A percentile compares a stretch with the other conserved stretches of the same genome.
Conservation (phyloP, 2,888 invertebrate species). For the Blastobasis adustella region DNA sequence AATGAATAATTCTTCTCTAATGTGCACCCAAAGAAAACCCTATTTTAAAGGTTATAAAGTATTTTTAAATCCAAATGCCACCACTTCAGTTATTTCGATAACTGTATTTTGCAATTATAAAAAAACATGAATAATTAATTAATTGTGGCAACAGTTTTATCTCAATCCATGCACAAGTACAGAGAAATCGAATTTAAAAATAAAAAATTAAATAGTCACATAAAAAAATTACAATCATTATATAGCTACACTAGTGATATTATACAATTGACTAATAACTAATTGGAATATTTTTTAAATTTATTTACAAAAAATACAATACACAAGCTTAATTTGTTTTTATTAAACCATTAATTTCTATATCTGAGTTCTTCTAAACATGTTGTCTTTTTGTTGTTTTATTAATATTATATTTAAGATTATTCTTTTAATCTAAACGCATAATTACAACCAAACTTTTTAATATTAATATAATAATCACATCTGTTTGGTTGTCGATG, state of each 20-base stretch:
- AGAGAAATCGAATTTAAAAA: background rate
- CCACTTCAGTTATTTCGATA: too few species aligned
- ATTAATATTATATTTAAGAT: slow-evolving; percentile 3
- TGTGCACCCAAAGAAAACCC: too few species aligned
- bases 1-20: too few species aligned
- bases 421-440: background rate
- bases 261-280: slow-evolving; percentile 64
- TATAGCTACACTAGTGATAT: slow-evolving; percentile 50
- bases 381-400: slow-evolving; percentile 28
- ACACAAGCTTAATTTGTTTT: slow-evolving; percentile 38
- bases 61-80: too few species aligned
- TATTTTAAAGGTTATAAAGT: too few species aligned
- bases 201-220: slow-evolving; percentile 38
- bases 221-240: slow-evolving; percentile 34
- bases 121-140: too few species aligned
- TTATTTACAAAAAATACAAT: slow-evolving; percentile 65
- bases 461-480: slow-evolving; percentile 23
- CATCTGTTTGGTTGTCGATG: slow-evolving; percentile 32
- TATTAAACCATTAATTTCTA: background rate
- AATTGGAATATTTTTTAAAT: slow-evolving; percentile 57
- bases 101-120: too few species aligned
- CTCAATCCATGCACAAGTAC: too few species aligned
- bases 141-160: too few species aligned
- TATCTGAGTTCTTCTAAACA: slow-evolving; percentile 5
- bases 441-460: slow-evolving; percentile 11